Evolutionary conservation across 2,113 vertebrate genomes (phyloP).

Genomic region (Stegostoma tigrinum): DNA sequence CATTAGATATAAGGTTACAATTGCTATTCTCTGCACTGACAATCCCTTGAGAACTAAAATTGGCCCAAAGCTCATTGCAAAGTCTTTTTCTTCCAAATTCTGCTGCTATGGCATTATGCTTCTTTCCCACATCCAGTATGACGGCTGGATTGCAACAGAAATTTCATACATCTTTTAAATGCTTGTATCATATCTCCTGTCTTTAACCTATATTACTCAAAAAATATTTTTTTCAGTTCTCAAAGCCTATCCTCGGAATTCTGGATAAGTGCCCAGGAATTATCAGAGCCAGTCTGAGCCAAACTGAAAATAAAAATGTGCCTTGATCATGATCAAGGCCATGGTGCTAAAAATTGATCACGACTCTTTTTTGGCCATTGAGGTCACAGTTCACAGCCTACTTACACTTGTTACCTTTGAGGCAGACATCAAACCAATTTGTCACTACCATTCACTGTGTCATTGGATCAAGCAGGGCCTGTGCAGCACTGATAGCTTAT

Average conservation of each 20-base stretch:
- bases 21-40: not conserved
- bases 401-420: not conserved
- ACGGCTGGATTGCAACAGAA: not conserved
- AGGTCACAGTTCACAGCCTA: not conserved
- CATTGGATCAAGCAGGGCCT: not conserved
- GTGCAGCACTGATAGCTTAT: not conserved
- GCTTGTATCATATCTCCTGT: not conserved
- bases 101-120: not conserved
- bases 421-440: not conserved
- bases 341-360: not conserved
- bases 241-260: not conserved
- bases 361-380: not conserved
- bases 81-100: not conserved
- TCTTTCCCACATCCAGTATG: not conserved
- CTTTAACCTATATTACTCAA: not conserved
- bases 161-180: not conserved
- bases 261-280: not conserved
- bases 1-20: not conserved
- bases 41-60: not conserved
- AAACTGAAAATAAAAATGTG: not conserved
- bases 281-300: not conserved
- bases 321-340: not conserved
- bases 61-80: not conserved
- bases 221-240: not conserved
- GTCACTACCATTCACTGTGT: not conserved